Evolutionary conservation across 2,888 invertebrate species (phyloP).

Genomic region (Tuta absoluta): DNA sequence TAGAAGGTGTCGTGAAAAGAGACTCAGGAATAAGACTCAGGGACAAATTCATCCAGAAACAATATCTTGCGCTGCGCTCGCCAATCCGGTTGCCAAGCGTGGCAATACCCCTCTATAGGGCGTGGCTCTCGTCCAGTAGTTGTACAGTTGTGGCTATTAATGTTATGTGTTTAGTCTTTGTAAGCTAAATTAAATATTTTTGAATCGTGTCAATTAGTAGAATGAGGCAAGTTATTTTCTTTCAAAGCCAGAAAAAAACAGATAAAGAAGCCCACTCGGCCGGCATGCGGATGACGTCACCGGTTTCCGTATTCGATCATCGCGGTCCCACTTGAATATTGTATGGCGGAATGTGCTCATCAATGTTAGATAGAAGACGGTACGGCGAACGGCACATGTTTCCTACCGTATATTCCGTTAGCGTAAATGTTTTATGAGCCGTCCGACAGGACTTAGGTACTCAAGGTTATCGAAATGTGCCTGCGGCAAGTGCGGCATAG

Average conservation of each 20-base stretch:
- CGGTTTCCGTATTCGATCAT: slow-evolving; percentile 12
- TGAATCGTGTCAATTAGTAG: no score
- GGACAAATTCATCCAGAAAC: no score
- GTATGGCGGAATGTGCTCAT: slow-evolving; percentile 11
- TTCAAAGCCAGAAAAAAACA: neutral
- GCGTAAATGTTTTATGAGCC: slow-evolving; percentile 7
- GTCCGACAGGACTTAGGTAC: slow-evolving; percentile 1
- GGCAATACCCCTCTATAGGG: no score
- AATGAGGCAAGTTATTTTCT: neutral
- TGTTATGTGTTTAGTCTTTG: no score
- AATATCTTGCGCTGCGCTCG: no score
- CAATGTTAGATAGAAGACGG: neutral
- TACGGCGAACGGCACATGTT: neutral
- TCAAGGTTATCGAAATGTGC: neutral
- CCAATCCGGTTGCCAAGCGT: no score
- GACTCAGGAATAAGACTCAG: no score
- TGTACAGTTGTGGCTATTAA: no score
- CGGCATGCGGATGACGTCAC: slow-evolving; percentile 7
- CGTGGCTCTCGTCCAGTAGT: no score
- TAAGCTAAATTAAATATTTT: no score
- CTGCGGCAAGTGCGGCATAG: no score
- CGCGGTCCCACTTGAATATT: slow-evolving; percentile 16
- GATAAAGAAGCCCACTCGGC: neutral
- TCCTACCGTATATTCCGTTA: slow-evolving; percentile 1
- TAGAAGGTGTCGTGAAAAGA: no score